Percentiles rank a stretch among this genome's conserved stretches.
Evolutionary conservation across 2,797 vertebrate genomes (phyloP).

Genomic region (Parauchenoglanis punctatus): DNA sequence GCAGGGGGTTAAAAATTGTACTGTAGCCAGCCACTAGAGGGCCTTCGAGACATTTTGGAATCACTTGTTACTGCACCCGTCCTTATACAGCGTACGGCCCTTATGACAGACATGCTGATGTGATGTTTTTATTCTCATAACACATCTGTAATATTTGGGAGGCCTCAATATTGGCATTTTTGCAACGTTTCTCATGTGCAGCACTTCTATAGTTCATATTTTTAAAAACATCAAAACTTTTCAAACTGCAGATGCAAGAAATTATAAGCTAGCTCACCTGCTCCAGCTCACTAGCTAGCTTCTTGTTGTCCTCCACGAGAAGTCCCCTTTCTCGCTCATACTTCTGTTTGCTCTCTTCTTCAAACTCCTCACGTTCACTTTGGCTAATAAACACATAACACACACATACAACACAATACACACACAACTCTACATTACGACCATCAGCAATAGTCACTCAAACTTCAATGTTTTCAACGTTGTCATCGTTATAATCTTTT

Average conservation of each 20-base stretch:
- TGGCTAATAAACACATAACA: constrained; percentile 73
- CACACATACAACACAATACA: constrained; percentile 62
- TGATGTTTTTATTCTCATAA: not conserved
- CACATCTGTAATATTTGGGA: not conserved
- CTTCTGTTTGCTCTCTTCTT: constrained; percentile 91
- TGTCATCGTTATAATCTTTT: not conserved
- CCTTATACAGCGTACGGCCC: not conserved
- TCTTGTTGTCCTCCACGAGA: constrained; percentile 91
- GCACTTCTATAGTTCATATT: not conserved
- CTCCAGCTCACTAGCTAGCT: constrained; percentile 90
- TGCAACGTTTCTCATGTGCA: not conserved
- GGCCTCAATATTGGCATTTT: not conserved
- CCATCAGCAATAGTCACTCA: not conserved
- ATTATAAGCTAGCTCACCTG: constrained; percentile 75
- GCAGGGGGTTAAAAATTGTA: not conserved
- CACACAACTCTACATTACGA: constrained; percentile 3
- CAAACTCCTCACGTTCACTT: constrained; percentile 92
- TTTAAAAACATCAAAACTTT: not conserved
- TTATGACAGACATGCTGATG: not conserved
- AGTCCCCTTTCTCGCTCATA: constrained; percentile 88
- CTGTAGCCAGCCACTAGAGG: not conserved
- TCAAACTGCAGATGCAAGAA: not conserved
- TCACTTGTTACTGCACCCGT: not conserved
- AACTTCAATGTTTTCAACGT: not conserved
- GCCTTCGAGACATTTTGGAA: not conserved